These are phyloP conservation scores for Druon quercuslanigerum DNA, from an alignment of 1,140 invertebrate genomes.

Conservation along the genomic window DNA sequence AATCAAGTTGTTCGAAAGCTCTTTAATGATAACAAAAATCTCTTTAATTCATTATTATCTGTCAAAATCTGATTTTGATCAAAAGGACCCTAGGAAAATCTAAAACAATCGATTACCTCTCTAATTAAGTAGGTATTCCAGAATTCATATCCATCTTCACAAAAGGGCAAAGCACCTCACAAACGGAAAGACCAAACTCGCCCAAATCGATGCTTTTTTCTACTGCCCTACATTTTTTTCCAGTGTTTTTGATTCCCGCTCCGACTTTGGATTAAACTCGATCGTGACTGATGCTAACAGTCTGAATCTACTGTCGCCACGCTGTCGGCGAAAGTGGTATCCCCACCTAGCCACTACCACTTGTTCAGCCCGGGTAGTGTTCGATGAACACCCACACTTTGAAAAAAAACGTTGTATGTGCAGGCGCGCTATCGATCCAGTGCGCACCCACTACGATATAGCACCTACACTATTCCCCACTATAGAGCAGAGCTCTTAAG, in stretches of 20 bases:
- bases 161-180: neutral
- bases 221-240: conserved; percentile 2
- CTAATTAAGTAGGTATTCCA: neutral
- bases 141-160: neutral
- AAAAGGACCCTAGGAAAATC: neutral
- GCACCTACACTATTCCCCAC: neutral
- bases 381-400: conserved; percentile 30
- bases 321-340: conserved; percentile 47
- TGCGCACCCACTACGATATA: conserved; percentile 51
- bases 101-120: conserved; percentile 8
- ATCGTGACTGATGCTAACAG: conserved; percentile 21
- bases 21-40: too few species aligned
- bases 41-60: too few species aligned
- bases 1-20: neutral
- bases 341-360: conserved; percentile 31
- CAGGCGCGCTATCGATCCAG: conserved; percentile 57
- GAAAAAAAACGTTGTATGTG: neutral
- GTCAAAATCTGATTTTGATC: too few species aligned
- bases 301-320: conserved; percentile 41
- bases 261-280: conserved; percentile 49
- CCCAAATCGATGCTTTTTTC: neutral
- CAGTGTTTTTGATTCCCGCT: neutral
- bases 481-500: neutral
- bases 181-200: neutral
- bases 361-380: conserved; percentile 32